Conservation (phyloP, 2,113 vertebrate species). For the Dasyornis broadbenti region DNA sequence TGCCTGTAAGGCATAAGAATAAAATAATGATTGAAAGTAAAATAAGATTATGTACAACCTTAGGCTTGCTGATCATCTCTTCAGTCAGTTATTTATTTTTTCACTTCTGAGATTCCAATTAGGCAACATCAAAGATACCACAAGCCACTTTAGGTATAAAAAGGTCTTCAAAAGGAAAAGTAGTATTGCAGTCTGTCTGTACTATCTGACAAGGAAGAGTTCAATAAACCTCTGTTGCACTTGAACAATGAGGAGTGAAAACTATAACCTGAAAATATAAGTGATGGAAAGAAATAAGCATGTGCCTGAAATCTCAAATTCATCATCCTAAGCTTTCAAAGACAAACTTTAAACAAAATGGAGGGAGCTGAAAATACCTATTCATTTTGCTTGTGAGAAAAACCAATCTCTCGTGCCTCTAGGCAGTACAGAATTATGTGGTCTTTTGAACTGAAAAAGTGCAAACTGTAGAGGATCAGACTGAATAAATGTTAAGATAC, state of each 20-base stretch:
- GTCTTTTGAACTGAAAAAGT: conserved; percentile 14
- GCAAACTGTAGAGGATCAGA: conserved; percentile 14
- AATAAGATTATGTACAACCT: neutral
- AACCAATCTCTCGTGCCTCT: conserved; percentile 32
- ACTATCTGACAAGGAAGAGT: neutral
- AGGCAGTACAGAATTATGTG: conserved; percentile 31
- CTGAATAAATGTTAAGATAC: conserved; percentile 47
- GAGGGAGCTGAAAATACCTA: conserved; percentile 45
- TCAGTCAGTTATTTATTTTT: neutral
- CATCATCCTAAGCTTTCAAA: conserved; percentile 38
- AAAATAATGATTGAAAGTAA: neutral
- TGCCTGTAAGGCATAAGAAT: neutral
- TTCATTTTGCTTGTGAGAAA: conserved; percentile 53
- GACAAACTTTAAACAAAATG: conserved; percentile 56
- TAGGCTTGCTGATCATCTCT: neutral
- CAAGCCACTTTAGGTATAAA: neutral
- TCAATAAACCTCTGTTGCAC: neutral
- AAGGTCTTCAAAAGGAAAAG: conserved; percentile 39
- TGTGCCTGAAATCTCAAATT: conserved; percentile 26
- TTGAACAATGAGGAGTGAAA: conserved; percentile 8
- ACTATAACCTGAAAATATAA: conserved; percentile 20
- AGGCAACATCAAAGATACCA: conserved; percentile 18
- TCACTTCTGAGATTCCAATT: conserved; percentile 23
- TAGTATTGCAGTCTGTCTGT: neutral
- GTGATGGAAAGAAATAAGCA: neutral